Evolutionary conservation across 2,888 invertebrate genomes (phyloP).

Genomic region (Chydorus sphaericus): DNA sequence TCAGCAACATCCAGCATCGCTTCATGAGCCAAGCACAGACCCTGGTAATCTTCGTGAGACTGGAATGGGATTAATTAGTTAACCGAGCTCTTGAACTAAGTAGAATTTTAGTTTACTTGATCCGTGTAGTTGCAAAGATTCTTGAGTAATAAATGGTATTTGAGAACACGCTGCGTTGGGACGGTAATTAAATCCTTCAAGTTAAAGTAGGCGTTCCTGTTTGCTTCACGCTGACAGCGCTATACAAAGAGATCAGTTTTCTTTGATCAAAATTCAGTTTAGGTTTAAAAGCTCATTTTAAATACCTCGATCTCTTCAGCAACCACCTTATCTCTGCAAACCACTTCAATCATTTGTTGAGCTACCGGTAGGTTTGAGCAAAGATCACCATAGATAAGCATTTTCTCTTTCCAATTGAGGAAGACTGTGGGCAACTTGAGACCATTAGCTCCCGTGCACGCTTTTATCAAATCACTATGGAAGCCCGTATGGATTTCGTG

Average conservation of each 20-base stretch:
- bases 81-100: no score
- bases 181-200: constrained; percentile 89
- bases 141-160: constrained; percentile 86
- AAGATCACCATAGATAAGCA: constrained; percentile 88
- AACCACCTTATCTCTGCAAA: constrained; percentile 24
- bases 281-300: background rate
- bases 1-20: constrained; percentile 93
- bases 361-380: constrained; percentile 85
- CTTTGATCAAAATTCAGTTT: background rate
- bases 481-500: constrained; percentile 74
- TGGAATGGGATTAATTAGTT: constrained; percentile 25
- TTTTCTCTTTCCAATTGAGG: constrained; percentile 73
- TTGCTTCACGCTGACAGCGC: constrained; percentile 86
- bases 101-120: constrained; percentile 49
- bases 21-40: constrained; percentile 72
- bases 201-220: constrained; percentile 87
- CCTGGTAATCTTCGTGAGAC: constrained; percentile 68
- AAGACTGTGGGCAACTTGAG: constrained; percentile 66
- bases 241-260: constrained; percentile 26
- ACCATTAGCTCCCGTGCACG: constrained; percentile 32
- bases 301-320: background rate
- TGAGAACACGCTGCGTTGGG: constrained; percentile 95
- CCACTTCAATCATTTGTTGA: constrained; percentile 61
- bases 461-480: constrained; percentile 60
- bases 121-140: constrained; percentile 76